Base-by-base conservation (phyloP, 2,113 vertebrate species). In the Engystomops pustulosus region DNA sequence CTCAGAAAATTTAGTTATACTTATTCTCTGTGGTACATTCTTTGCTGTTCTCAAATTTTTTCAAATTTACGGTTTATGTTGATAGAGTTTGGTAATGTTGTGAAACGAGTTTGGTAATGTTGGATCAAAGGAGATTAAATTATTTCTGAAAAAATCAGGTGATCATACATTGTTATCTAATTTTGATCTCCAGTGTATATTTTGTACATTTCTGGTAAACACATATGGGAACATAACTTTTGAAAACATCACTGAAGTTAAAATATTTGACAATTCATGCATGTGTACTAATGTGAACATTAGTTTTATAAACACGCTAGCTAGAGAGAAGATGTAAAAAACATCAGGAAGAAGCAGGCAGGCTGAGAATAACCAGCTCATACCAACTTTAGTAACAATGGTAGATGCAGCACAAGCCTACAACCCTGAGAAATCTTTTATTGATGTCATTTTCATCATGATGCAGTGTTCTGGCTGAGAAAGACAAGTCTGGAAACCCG, bases 361-460 rank as follows among this genome's bases (percentile, higher is more conserved):
- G 23, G 69, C 12, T 25, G 41, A 45, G 69, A 47, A 72, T 45
- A 72, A 23, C 36, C 27, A 25, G 23, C 41, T 72, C n/a, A 15
- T 27, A 27, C 38, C 27, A 45, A 72, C 41, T 38, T 44, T n/a
- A 70, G 18, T 70, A 23, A 70, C 68, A 70, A 70, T 41, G 36
- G 68, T 44, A 20, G 36, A 44, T 17, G 20, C 67, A 32, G 4
- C 14, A 34, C 15, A 67, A 67, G 15, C 27, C 27, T 32, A 6
- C 62, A 70, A 23, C 36, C 68, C 44, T 70, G 20, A 70, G 68
- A 38, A 70, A 18, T 49, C 27, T 41, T 25, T 18, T 60, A 58
- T 38, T 58, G 51, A 78, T 60, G 51, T 60, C 53, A 36, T 10
- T 62, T 58, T 36, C 76, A 60, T 78, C 51, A 60, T 60, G 76